phyloP scores from a whole-genome alignment of 2,888 invertebrate species.

The Cetonia aurata region DNA sequence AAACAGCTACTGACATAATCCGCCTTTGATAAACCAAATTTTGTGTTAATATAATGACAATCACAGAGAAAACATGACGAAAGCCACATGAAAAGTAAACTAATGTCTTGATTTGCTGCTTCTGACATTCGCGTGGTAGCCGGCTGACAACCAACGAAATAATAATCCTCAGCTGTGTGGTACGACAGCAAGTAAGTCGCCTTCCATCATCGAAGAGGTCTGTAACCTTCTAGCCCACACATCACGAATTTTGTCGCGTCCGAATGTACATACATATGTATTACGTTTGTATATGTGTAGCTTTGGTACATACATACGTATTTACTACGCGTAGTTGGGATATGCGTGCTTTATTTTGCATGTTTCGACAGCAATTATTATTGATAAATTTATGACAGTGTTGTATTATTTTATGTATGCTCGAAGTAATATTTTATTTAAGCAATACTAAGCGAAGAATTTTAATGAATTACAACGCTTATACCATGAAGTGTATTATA shows the following conservation, averaged over 20 bases:
- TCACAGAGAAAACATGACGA: too few relatives aligned
- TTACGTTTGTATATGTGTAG: neutral
- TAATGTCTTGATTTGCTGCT: too few relatives aligned
- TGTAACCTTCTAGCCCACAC: slow-evolving; percentile 50
- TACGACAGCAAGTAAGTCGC: slow-evolving; percentile 15
- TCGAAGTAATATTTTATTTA: too few relatives aligned
- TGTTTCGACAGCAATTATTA: slow-evolving; percentile 16
- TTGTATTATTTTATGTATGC: neutral
- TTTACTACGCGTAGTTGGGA: neutral
- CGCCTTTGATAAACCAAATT: too few relatives aligned
- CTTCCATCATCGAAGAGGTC: slow-evolving; percentile 49
- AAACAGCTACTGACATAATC: too few relatives aligned
- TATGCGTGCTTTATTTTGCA: slow-evolving; percentile 19
- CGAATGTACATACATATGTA: slow-evolving; percentile 11
- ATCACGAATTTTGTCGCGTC: slow-evolving; percentile 43
- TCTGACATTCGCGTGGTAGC: slow-evolving; percentile 5
- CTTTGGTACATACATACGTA: slow-evolving; percentile 12
- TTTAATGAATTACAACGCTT: too few relatives aligned
- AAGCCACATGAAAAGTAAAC: too few relatives aligned
- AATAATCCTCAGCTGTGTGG: slow-evolving; percentile 16
- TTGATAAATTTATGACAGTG: slow-evolving; percentile 9
- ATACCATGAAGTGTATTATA: too few relatives aligned
- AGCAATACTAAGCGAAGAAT: too few relatives aligned
- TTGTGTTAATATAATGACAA: too few relatives aligned
- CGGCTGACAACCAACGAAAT: neutral